Percentiles rank a stretch among this genome's conserved stretches.
phyloP scores from a whole-genome alignment of 2,113 vertebrate genomes.

The Elgaria multicarinata region DNA sequence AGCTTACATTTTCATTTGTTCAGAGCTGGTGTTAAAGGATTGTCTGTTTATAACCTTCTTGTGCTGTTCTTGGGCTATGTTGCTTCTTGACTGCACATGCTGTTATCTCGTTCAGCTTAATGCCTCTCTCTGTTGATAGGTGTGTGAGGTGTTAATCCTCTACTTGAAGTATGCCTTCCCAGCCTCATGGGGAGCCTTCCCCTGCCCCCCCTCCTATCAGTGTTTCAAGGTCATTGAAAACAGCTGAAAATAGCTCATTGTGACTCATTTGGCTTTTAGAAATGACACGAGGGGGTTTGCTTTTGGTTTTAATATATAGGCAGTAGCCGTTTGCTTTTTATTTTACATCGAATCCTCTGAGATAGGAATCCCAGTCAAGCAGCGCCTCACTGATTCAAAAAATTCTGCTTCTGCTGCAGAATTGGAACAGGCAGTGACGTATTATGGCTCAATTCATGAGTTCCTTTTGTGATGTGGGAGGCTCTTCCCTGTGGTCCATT shows the following conservation, averaged over 20 bases:
- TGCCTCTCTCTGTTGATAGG: constrained; percentile 72
- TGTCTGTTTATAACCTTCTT: constrained; percentile 66
- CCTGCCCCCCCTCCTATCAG: constrained; percentile 40
- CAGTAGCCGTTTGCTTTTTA: constrained; percentile 11
- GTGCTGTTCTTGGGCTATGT: constrained; percentile 62
- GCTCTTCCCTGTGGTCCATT: background rate
- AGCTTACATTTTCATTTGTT: constrained; percentile 59
- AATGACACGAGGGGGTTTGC: constrained; percentile 1
- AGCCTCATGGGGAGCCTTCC: constrained; percentile 39
- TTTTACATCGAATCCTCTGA: background rate
- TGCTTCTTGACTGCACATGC: constrained; percentile 67
- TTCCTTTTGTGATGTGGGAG: background rate
- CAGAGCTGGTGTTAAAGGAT: constrained; percentile 65
- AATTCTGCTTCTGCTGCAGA: background rate
- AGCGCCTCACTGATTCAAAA: background rate
- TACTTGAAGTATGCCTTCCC: constrained; percentile 54
- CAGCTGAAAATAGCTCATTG: constrained; percentile 46
- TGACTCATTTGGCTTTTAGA: constrained; percentile 30
- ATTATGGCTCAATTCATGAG: background rate
- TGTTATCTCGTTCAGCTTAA: constrained; percentile 73
- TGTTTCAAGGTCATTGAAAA: constrained; percentile 69
- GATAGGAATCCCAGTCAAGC: background rate
- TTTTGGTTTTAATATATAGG: constrained; percentile 27
- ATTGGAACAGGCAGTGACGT: background rate
- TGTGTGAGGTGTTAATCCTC: constrained; percentile 74